Evolutionary conservation across 2,888 invertebrate species (phyloP).

Genomic region (Gastracanthus pulcherrimus): DNA sequence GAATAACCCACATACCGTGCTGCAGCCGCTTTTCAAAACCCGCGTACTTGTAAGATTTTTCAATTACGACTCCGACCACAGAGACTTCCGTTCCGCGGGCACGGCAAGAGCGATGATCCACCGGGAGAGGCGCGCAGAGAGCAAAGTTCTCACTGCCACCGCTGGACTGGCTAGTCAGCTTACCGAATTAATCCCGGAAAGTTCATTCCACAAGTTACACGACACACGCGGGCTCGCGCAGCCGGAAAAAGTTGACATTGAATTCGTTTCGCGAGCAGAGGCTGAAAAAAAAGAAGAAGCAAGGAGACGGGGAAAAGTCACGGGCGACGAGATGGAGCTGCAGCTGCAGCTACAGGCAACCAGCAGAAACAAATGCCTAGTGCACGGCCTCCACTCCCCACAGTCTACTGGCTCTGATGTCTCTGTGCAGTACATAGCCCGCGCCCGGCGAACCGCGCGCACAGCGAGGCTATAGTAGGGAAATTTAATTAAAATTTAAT

Average conservation of each 20-base stretch:
- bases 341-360: not conserved
- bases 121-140: not conserved
- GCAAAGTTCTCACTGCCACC: not conserved
- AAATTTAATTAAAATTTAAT: slow-evolving; percentile 75
- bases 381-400: not conserved
- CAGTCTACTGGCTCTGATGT: not conserved
- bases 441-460: slow-evolving; percentile 19
- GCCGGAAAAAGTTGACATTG: slow-evolving; percentile 52
- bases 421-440: not conserved
- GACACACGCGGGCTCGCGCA: not conserved
- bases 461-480: slow-evolving; percentile 1
- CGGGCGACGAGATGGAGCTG: not conserved
- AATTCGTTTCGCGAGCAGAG: not conserved
- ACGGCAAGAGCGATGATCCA: not conserved
- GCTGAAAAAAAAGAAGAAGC: not conserved
- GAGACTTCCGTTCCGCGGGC: too few relatives aligned
- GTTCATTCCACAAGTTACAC: slow-evolving; percentile 48
- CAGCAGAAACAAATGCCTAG: slow-evolving; percentile 19
- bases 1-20: too few relatives aligned
- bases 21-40: too few relatives aligned
- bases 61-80: slow-evolving; percentile 33
- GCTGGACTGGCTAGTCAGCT: slow-evolving; percentile 1
- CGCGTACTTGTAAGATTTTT: not conserved
- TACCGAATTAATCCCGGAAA: slow-evolving; percentile 40
- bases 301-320: not conserved